These are phyloP conservation scores for Macrostomum lignano DNA, from an alignment of 1,140 invertebrate species.

Conservation along the genomic window DNA sequence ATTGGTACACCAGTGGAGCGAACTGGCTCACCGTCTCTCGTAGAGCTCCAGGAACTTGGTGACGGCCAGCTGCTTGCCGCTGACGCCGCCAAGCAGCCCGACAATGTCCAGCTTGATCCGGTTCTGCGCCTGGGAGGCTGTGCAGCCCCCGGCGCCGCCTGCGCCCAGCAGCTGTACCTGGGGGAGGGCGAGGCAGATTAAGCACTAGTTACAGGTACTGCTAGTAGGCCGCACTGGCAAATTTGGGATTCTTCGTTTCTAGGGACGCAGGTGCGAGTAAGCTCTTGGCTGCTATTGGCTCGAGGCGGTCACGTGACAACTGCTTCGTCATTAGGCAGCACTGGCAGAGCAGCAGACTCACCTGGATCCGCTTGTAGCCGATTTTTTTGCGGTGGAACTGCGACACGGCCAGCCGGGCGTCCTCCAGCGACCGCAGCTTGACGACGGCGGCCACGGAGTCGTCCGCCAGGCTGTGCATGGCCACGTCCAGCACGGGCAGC, in stretches of 20 bases:
- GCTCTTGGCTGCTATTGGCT: no score
- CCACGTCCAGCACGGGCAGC: slow-evolving; percentile 38
- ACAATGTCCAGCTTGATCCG: slow-evolving; percentile 35
- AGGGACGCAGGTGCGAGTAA: no score
- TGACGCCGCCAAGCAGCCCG: slow-evolving; percentile 37
- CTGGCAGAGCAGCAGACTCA: no score
- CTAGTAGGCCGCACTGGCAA: no score
- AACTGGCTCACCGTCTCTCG: no score
- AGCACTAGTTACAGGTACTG: no score
- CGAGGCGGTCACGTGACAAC: no score
- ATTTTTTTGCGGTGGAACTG: slow-evolving; percentile 50
- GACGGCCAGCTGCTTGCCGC: slow-evolving; percentile 42
- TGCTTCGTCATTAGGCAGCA: no score
- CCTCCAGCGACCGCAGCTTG: slow-evolving; percentile 36
- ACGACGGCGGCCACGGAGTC: slow-evolving; percentile 38
- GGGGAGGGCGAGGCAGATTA: no score
- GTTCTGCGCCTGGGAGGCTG: slow-evolving; percentile 33
- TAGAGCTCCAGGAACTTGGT: slow-evolving; percentile 57
- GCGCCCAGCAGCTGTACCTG: no score
- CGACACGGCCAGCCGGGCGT: slow-evolving; percentile 51
- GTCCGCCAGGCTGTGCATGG: slow-evolving; percentile 38
- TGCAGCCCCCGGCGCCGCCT: slow-evolving; percentile 34
- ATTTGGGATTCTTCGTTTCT: no score
- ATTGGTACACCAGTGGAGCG: no score
- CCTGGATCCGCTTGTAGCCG: slow-evolving; percentile 48